A percentile compares a stretch with the other conserved stretches of the same genome.
These are phyloP conservation scores for Notodonta dromedarius DNA, from an alignment of 2,888 invertebrate genomes.

Conservation along the genomic window DNA sequence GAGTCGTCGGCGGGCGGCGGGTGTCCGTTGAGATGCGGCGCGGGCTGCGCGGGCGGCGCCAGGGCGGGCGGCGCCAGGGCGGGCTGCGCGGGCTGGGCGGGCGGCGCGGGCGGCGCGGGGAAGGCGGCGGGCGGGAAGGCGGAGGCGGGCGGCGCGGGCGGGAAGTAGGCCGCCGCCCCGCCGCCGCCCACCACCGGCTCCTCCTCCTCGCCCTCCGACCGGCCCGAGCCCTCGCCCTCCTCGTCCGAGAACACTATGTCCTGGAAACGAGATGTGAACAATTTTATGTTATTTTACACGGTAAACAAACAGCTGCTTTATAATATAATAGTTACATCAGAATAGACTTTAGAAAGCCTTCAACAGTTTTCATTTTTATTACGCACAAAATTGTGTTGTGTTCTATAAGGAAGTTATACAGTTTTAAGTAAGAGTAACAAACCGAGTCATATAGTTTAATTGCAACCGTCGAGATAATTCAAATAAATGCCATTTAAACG, in stretches of 20 bases:
- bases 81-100: constrained; percentile 26
- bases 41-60: constrained; percentile 44
- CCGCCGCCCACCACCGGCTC: constrained; percentile 56
- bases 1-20: constrained; percentile 42
- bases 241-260: constrained; percentile 86
- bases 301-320: too few species aligned
- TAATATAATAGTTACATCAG: too few species aligned
- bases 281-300: too few species aligned
- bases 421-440: too few species aligned
- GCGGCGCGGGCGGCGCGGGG: constrained; percentile 44
- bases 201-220: constrained; percentile 88
- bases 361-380: too few species aligned
- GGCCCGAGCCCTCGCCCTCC: constrained; percentile 79
- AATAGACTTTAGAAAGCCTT: too few species aligned
- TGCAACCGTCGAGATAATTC: too few species aligned
- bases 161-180: constrained; percentile 52
- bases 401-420: too few species aligned
- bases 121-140: constrained; percentile 44
- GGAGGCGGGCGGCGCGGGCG: constrained; percentile 59
- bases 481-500: too few species aligned
- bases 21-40: constrained; percentile 44
- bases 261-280: constrained; percentile 39
- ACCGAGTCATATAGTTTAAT: too few species aligned
- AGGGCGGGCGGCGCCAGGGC: constrained; percentile 30
- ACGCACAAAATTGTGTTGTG: too few species aligned